Conservation (phyloP, 1,140 invertebrate species). For the Hyphantria cunea region DNA sequence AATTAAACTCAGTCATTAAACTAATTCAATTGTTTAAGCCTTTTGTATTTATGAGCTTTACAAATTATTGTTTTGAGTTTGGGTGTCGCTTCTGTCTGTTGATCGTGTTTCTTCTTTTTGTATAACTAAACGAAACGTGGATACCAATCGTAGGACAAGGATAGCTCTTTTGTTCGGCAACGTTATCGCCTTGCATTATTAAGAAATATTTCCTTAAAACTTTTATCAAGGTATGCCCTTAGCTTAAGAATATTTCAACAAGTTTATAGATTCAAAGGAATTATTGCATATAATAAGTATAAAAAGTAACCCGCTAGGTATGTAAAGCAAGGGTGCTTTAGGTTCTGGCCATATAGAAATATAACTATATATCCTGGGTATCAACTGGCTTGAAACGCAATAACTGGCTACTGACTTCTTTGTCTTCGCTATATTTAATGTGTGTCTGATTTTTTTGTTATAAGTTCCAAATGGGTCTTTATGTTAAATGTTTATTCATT, state of each 20-base stretch:
- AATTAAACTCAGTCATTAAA: too few species aligned
- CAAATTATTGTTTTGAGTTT: background rate
- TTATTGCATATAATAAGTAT: background rate
- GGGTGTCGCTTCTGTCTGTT: too few species aligned
- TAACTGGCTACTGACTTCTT: slow-evolving; percentile 37
- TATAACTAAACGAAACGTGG: too few species aligned
- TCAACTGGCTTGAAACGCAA: slow-evolving; percentile 35
- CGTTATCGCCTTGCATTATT: background rate
- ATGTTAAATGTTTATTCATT: too few species aligned
- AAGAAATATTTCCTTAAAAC: slow-evolving; percentile 3
- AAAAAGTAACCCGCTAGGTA: background rate
- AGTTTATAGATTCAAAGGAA: background rate
- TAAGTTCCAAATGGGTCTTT: slow-evolving; percentile 7
- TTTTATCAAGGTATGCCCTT: slow-evolving; percentile 2
- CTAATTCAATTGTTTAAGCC: too few species aligned
- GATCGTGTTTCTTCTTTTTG: too few species aligned
- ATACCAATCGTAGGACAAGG: too few species aligned
- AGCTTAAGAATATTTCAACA: slow-evolving; percentile 12
- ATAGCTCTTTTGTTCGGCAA: too few species aligned
- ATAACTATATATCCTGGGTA: slow-evolving; percentile 28
- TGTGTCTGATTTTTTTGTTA: slow-evolving; percentile 33
- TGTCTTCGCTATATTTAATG: slow-evolving; percentile 39
- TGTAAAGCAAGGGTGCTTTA: slow-evolving; percentile 1
- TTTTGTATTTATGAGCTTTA: too few species aligned
- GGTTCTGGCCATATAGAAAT: slow-evolving; percentile 8